Base-by-base conservation (phyloP, 2,888 invertebrate genomes). In the Thecocarcelia acutangulata region DNA sequence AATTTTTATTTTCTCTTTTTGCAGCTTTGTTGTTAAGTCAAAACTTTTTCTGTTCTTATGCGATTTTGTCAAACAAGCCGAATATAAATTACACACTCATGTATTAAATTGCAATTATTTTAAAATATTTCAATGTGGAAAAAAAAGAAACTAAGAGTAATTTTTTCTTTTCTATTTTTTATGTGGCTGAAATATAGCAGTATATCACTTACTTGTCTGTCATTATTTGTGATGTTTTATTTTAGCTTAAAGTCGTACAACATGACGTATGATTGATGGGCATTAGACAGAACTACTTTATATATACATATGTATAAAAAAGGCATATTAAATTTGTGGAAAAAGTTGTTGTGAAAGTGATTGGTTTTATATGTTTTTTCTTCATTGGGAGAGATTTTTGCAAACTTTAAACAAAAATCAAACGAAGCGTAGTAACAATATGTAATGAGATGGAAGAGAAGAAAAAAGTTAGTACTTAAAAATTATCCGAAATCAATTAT, bases 211-310 rank as follows among this genome's bases (percentile, higher is more conserved):
- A 50, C 28, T 21, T 56, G 50, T 54, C 64, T 37, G 21, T 17
- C 37, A 37, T 11, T 33, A 33, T 59, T 46, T 59, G 33, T 56
- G n/a, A 50, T 15, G 9, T 66, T 50, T 58, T 58, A 50, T 66
- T 61, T 64, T 21, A 17, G n/a, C 21, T 50, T n/a, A 42, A 50
- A 56, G 12, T 8, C 48, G 24, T n/a, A 28, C 52, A 73, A 68
- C 42, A 58, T 68, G 66, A 59, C 66, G 9, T 66, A 44, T 75
- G 75, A 75, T 75, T 75, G 75, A 75, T 75, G 19, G 66, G 50
- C 69, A 69, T 46, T 69, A 33, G 17, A 33, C 28, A 17, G 6
- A 33, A 33, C 33, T 33, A 33, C 33, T 8, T 24, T 24, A 24
- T 24, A 24, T 33, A 4, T 17, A 8, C 8, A 9, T 8, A 48